These are phyloP conservation scores for Caenorhabditis sp. DNA, from an alignment of 2,888 invertebrate genomes.

Conservation along the genomic window DNA sequence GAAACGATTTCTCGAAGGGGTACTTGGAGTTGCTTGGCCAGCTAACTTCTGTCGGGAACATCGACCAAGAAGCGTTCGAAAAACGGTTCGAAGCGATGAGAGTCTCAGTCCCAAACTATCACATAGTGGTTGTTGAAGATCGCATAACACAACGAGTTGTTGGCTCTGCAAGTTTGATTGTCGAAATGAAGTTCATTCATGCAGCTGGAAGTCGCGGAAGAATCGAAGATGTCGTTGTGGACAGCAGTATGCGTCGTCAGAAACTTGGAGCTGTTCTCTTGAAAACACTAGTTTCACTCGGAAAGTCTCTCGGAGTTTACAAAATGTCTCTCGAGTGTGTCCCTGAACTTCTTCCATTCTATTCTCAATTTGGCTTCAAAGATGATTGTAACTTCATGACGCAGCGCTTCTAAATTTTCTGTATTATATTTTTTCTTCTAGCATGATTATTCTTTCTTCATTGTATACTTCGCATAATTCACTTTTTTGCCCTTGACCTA, in stretches of 20 bases:
- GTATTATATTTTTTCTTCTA: neutral
- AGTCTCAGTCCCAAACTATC: slow-evolving; percentile 89
- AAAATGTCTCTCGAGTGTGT: slow-evolving; percentile 83
- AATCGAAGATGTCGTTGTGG: slow-evolving; percentile 76
- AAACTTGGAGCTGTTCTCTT: slow-evolving; percentile 90
- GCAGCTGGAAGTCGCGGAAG: slow-evolving; percentile 82
- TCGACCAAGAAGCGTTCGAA: slow-evolving; percentile 71
- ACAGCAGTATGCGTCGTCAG: slow-evolving; percentile 62
- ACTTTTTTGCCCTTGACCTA: neutral
- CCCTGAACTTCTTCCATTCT: slow-evolving; percentile 81
- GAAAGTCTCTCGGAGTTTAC: slow-evolving; percentile 78
- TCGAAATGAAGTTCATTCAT: slow-evolving; percentile 97
- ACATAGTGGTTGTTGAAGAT: slow-evolving; percentile 95
- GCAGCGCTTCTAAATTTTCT: slow-evolving; percentile 72
- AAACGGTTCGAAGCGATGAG: slow-evolving; percentile 90
- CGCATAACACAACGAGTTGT: slow-evolving; percentile 86
- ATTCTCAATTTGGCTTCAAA: slow-evolving; percentile 82
- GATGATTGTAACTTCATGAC: slow-evolving; percentile 79
- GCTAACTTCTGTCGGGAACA: slow-evolving; percentile 79
- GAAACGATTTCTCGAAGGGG: slow-evolving; percentile 73
- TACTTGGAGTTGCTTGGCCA: slow-evolving; percentile 79
- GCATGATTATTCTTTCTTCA: neutral
- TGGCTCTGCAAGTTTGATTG: slow-evolving; percentile 92
- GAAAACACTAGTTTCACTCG: slow-evolving; percentile 82
- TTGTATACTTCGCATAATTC: slow-evolving; percentile 40